Percentiles rank a stretch among this genome's conserved stretches.
Conservation (phyloP, 2,797 vertebrate species). For the Pseudopleuronectes americanus region DNA sequence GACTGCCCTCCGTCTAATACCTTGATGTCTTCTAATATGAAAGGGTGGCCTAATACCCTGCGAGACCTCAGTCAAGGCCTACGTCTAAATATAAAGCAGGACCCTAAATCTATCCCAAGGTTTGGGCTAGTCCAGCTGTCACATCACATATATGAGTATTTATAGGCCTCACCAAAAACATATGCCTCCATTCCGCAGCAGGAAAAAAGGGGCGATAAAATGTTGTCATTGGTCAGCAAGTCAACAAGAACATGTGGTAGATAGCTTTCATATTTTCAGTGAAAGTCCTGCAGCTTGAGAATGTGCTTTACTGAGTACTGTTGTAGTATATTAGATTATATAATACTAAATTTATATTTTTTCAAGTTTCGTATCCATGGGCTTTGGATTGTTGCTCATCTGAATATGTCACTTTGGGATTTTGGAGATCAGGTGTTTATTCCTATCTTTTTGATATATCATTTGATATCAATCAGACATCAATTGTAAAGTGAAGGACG, state of each 20-base stretch:
- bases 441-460: background rate
- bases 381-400: too few species aligned
- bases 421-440: background rate
- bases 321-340: too few species aligned
- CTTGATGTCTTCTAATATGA: constrained; percentile 31
- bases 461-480: too few species aligned
- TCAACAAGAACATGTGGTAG: background rate
- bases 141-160: constrained; percentile 71
- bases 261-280: background rate
- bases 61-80: constrained; percentile 60
- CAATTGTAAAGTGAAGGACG: background rate
- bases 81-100: constrained; percentile 73
- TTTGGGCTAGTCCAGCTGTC: constrained; percentile 73
- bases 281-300: background rate
- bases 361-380: background rate
- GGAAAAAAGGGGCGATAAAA: constrained; percentile 44
- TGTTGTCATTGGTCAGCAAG: constrained; percentile 49
- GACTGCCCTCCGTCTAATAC: constrained; percentile 33
- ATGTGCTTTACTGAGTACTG: too few species aligned
- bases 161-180: constrained; percentile 69
- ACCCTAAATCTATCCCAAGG: constrained; percentile 53
- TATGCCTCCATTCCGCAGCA: constrained; percentile 58
- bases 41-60: constrained; percentile 36
- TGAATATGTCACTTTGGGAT: background rate
- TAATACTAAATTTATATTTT: background rate